These are phyloP conservation scores for Eristalis pertinax DNA, from an alignment of 2,888 invertebrate species.

Conservation along the genomic window DNA sequence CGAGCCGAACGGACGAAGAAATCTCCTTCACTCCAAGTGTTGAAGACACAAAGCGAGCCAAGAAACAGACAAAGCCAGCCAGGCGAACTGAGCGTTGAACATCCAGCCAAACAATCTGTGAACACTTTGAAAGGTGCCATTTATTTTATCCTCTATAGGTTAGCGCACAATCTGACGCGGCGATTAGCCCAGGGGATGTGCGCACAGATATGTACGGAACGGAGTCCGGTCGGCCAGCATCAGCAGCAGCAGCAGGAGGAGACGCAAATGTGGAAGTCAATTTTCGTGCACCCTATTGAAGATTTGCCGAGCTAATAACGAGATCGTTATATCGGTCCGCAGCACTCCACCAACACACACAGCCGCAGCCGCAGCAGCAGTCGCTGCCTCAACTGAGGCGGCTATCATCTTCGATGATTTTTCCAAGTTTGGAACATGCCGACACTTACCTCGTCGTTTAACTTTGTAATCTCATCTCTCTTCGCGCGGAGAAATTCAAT, in stretches of 20 bases:
- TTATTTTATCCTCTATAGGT: slow-evolving; percentile 72
- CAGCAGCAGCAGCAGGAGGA: slow-evolving; percentile 18
- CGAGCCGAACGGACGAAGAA: neutral
- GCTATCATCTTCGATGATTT: slow-evolving; percentile 67
- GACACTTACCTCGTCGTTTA: slow-evolving; percentile 72
- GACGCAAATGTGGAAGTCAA: slow-evolving; percentile 72
- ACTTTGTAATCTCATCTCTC: slow-evolving; percentile 70
- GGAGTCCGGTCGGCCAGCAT: neutral
- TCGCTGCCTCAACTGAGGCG: neutral
- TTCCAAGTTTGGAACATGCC: slow-evolving; percentile 69
- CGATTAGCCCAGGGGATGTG: slow-evolving; percentile 69
- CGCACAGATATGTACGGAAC: slow-evolving; percentile 7
- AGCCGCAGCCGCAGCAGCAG: too few species aligned
- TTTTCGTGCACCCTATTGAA: slow-evolving; percentile 71
- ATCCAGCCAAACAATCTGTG: slow-evolving; percentile 72
- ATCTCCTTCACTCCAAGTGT: neutral
- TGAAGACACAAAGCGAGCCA: slow-evolving; percentile 20
- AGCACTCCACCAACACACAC: neutral
- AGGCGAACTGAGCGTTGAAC: slow-evolving; percentile 58
- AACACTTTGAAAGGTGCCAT: slow-evolving; percentile 73
- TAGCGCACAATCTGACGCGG: slow-evolving; percentile 71
- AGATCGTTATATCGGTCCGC: slow-evolving; percentile 66
- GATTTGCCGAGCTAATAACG: slow-evolving; percentile 73
- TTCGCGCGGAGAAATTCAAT: slow-evolving; percentile 49
- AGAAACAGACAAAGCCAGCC: slow-evolving; percentile 21